Evolutionary conservation across 2,113 vertebrate genomes (phyloP).

Genomic region (mouse (Mus musculus)): DNA sequence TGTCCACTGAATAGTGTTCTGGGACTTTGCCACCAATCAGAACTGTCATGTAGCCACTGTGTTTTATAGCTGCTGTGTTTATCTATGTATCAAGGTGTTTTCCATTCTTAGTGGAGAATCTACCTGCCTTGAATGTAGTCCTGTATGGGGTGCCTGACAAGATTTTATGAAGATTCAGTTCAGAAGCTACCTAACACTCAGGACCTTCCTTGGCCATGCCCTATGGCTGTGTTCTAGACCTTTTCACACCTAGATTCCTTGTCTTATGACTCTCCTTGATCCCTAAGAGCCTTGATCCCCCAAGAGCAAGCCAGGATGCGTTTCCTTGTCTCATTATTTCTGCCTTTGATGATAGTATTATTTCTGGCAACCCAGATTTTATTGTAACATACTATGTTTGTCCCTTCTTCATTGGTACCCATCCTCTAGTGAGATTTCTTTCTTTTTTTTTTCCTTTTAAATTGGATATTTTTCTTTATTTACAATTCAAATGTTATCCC

Average conservation of each 20-base stretch:
- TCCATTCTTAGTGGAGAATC: not conserved
- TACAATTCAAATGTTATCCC: no score
- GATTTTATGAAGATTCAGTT: not conserved
- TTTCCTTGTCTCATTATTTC: not conserved
- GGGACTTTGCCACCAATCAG: not conserved
- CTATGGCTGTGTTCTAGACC: not conserved
- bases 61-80: not conserved
- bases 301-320: not conserved
- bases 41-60: not conserved
- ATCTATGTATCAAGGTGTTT: no score
- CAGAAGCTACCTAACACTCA: not conserved
- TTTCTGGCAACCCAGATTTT: not conserved
- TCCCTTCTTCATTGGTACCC: not conserved
- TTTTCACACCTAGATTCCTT: not conserved
- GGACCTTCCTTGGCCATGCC: not conserved
- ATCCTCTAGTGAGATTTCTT: not conserved
- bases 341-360: conserved; percentile 10
- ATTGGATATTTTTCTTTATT: no score
- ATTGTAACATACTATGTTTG: not conserved
- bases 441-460: no score
- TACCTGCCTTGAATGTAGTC: not conserved
- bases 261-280: not conserved
- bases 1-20: not conserved
- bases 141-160: no score
- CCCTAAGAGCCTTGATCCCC: no score